Evolutionary conservation across 2,797 vertebrate species (phyloP), one percentile per base, ranked within the genome.

Genomic region (Tragopan temminckii): DNA sequence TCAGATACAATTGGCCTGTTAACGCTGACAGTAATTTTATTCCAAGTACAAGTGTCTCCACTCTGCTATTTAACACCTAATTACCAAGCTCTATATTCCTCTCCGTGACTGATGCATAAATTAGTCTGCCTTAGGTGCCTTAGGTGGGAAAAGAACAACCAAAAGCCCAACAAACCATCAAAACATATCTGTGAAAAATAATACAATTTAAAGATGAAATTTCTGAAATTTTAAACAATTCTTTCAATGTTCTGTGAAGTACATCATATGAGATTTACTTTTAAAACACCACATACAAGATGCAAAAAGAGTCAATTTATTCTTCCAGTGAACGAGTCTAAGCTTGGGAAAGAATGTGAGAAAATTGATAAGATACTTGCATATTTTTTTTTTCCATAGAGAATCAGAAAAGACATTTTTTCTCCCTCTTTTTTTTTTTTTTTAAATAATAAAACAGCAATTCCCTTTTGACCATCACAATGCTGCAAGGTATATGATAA

Each of bases 381-480:
- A 50, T 14, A 35, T 29, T 9, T 0, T 20, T 10, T 11, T 52
- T 8, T 10, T 42, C 15, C 13, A 43, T 31, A 16, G 1, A 4
- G 20, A 81, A 81, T 52, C 3, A 46, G 43, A 61, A 67, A 59
- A 6, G 13, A 61, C 6, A 13, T 3, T 21, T 62, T 68, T n/a
- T 3, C 5, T 21, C n/a, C 12, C 31, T 29, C 11, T 5, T 13
- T 17, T 20, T 15, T 88, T n/a, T 46, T 48, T 48, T 48, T 48
- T 25, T 58, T 40, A 40, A 82, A 71, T 21, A 43, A n/a, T 31
- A 52, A 80, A 29, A 42, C 5, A 89, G 23, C 0, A 0, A 78
- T 67, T 79, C 52, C 24, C 53, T 67, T 27, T 61, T 43, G 48
- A 67, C 21, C 36, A 5, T 31, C 31, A 45, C 33, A 43, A 17